Evolutionary conservation across 1,140 invertebrate species (phyloP).

Genomic region (Brachionus paranguensis): DNA sequence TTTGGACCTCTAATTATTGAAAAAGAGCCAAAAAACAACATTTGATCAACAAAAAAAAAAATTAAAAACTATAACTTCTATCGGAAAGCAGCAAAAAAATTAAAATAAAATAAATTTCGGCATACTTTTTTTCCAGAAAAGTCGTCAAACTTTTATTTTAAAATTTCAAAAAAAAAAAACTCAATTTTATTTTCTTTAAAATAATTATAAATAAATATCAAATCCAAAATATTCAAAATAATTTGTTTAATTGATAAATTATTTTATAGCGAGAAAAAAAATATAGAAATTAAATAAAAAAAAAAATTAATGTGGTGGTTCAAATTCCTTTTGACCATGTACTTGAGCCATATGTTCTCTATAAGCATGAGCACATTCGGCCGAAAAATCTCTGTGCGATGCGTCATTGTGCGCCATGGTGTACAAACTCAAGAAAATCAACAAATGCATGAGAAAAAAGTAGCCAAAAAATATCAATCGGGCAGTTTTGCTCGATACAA

Average conservation of each 20-base stretch:
- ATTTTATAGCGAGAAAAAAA: background rate
- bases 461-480: constrained; percentile 58
- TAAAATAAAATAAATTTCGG: no score
- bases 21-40: no score
- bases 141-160: no score
- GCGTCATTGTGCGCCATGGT: background rate
- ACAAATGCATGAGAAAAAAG: constrained; percentile 57
- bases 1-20: no score
- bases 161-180: no score
- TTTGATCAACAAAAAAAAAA: no score
- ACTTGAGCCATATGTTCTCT: constrained; percentile 31
- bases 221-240: no score
- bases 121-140: no score
- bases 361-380: background rate
- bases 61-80: no score
- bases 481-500: constrained; percentile 55
- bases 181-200: no score
- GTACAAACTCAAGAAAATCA: constrained; percentile 56
- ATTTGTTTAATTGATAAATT: background rate
- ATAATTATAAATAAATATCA: no score
- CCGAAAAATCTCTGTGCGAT: background rate
- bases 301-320: background rate
- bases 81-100: no score
- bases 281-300: background rate
- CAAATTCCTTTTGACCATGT: background rate